phyloP scores from a whole-genome alignment of 2,888 invertebrate genomes.

The Drosophila atripex region DNA sequence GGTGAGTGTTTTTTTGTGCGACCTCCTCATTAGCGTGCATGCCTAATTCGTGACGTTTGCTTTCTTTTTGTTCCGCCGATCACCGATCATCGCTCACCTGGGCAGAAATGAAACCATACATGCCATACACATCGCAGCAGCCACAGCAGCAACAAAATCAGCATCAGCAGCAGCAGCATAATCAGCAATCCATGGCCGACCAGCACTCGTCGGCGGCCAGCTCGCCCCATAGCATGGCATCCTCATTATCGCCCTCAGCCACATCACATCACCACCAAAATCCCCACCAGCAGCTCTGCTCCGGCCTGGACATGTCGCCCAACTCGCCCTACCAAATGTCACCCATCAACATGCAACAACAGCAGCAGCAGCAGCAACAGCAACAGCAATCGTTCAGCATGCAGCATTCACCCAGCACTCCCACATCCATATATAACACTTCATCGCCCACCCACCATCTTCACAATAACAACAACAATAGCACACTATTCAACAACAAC shows the following conservation, averaged over 20 bases:
- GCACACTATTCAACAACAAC: slow-evolving; percentile 65
- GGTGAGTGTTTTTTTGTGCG: slow-evolving; percentile 50
- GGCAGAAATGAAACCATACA: slow-evolving; percentile 69
- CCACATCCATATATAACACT: slow-evolving; percentile 73
- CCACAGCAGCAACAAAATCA: slow-evolving; percentile 53
- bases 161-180: slow-evolving; percentile 55
- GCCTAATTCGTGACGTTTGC: slow-evolving; percentile 76
- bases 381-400: slow-evolving; percentile 69
- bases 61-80: slow-evolving; percentile 53
- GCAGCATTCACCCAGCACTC: slow-evolving; percentile 66
- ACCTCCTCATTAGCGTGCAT: slow-evolving; percentile 50
- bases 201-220: slow-evolving; percentile 64
- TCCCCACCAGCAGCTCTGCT: slow-evolving; percentile 54
- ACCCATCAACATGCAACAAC: slow-evolving; percentile 71
- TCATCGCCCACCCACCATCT: slow-evolving; percentile 78
- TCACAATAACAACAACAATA: slow-evolving; percentile 62
- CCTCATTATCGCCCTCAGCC: slow-evolving; percentile 69
- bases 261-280: slow-evolving; percentile 51
- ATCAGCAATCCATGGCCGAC: slow-evolving; percentile 47
- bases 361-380: slow-evolving; percentile 49
- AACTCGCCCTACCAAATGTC: slow-evolving; percentile 73
- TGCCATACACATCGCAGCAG: slow-evolving; percentile 69
- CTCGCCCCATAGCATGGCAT: slow-evolving; percentile 70
- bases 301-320: slow-evolving; percentile 71
- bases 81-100: slow-evolving; percentile 10